Evolutionary conservation across 2,797 vertebrate species (phyloP).

Genomic region (Catostomus latipinnis): DNA sequence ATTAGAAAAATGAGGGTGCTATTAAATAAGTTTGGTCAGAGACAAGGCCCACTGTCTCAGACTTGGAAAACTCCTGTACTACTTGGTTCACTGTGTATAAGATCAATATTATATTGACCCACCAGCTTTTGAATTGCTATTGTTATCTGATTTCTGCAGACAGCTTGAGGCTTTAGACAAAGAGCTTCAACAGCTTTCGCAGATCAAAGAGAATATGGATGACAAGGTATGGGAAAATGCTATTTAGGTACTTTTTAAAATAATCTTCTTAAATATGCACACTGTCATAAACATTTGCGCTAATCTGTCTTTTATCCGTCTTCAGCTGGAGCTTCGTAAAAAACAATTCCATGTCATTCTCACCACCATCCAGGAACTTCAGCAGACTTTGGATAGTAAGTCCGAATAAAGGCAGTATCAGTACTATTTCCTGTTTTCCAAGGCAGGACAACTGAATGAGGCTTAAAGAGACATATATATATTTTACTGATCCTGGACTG

Average conservation of each 20-base stretch:
- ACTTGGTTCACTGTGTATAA: neutral
- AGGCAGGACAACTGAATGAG: neutral
- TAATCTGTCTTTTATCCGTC: constrained; percentile 2
- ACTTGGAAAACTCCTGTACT: no score
- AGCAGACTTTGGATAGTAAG: constrained; percentile 98
- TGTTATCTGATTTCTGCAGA: constrained; percentile 70
- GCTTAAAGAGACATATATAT: no score
- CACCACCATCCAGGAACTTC: constrained; percentile 97
- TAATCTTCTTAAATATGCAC: no score
- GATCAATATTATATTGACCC: neutral
- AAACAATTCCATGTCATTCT: constrained; percentile 98
- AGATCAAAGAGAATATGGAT: constrained; percentile 96
- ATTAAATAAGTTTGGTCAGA: no score
- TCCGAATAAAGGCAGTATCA: constrained; percentile 44
- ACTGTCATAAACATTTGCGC: no score
- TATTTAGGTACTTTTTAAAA: neutral
- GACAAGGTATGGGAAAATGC: constrained; percentile 84
- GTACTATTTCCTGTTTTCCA: neutral
- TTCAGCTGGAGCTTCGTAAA: constrained; percentile 92
- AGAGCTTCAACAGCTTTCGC: constrained; percentile 94
- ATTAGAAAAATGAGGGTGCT: no score
- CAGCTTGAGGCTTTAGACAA: constrained; percentile 95
- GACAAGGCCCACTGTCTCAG: no score
- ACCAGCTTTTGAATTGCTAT: neutral
- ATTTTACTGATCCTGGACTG: no score